Conservation (phyloP, 2,888 invertebrate genomes). For the Molorchus minor region DNA sequence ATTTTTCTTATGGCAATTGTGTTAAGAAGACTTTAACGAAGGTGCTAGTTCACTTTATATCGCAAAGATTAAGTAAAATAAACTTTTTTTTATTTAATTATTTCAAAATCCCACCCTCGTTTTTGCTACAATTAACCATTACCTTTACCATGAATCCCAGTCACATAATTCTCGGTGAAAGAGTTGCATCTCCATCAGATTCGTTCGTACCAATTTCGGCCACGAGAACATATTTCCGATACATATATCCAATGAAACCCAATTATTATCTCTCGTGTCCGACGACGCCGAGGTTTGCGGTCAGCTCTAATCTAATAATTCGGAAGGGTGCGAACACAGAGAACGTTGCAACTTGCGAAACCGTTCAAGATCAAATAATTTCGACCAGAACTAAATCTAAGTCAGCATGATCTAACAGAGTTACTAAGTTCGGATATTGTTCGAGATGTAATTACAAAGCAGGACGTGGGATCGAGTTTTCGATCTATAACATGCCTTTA, state of each 20-base stretch:
- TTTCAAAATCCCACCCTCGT: no score
- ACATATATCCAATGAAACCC: constrained; percentile 4
- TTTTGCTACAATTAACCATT: no score
- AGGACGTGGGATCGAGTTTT: constrained; percentile 19
- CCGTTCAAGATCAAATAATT: constrained; percentile 38
- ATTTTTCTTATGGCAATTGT: no score
- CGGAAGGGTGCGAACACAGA: background rate
- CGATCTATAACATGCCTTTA: constrained; percentile 23
- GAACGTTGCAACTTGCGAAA: constrained; percentile 26
- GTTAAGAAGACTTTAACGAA: no score
- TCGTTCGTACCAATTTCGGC: background rate
- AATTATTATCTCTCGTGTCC: constrained; percentile 12
- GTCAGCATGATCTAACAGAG: constrained; percentile 45
- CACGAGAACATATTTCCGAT: background rate
- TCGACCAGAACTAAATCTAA: constrained; percentile 41
- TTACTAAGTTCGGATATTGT: constrained; percentile 40
- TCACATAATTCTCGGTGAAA: no score
- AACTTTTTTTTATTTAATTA: no score
- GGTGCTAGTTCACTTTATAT: no score
- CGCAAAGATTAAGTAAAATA: no score
- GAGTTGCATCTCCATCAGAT: no score
- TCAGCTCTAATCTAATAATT: constrained; percentile 17
- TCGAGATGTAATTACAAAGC: constrained; percentile 35
- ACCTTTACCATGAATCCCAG: no score
- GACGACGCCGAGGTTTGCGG: constrained; percentile 16